phyloP scores from a whole-genome alignment of 1,140 invertebrate species.

The Condylostylus longicornis region DNA sequence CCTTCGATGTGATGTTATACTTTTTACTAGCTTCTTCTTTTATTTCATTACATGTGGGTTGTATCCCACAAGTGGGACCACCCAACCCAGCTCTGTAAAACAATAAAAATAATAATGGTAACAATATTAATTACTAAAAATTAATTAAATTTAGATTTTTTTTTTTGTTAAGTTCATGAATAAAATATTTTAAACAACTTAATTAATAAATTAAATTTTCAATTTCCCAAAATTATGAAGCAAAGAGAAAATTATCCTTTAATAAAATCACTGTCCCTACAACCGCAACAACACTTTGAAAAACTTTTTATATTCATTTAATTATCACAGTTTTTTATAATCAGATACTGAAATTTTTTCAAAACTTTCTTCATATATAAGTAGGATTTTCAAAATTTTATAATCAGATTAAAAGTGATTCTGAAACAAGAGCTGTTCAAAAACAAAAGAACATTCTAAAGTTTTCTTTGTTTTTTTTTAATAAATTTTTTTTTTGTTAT shows the following conservation, averaged over 20 bases:
- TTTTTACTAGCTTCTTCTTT: neutral
- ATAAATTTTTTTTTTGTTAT: neutral
- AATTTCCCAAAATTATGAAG: too few species aligned
- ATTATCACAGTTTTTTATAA: too few species aligned
- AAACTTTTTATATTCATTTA: too few species aligned
- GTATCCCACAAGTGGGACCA: conserved; percentile 19
- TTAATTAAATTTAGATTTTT: neutral
- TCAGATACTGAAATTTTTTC: neutral
- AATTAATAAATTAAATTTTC: too few species aligned
- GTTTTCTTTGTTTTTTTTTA: too few species aligned
- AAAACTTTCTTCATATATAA: neutral
- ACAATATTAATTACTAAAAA: neutral
- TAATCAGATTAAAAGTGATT: neutral
- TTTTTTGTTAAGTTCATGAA: too few species aligned
- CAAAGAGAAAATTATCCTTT: too few species aligned
- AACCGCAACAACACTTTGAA: too few species aligned
- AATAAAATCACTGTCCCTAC: too few species aligned
- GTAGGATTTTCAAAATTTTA: neutral
- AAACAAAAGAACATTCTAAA: too few species aligned
- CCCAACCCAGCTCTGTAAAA: conserved; percentile 25
- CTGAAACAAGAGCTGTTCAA: too few species aligned
- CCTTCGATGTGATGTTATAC: conserved; percentile 6
- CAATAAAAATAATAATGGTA: neutral
- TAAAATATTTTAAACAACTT: too few species aligned
- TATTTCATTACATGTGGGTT: conserved; percentile 10